Percentiles rank a stretch among this genome's conserved stretches.
phyloP scores from a whole-genome alignment of 2,888 invertebrate species.

The Papilio demoleus region DNA sequence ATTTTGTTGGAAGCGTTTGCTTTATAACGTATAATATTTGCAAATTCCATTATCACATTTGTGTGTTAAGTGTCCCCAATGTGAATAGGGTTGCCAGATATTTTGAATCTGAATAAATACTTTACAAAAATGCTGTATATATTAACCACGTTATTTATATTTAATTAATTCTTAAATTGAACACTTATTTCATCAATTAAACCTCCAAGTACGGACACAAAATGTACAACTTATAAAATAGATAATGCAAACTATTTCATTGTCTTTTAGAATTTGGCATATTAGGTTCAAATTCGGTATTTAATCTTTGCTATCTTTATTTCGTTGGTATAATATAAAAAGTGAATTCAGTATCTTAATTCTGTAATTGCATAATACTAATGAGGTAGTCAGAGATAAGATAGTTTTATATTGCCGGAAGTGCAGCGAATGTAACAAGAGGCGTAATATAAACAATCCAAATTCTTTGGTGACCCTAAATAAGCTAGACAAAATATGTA shows the following conservation, averaged over 20 bases:
- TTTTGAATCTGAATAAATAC: background rate
- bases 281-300: too few species aligned
- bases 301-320: too few species aligned
- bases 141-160: too few species aligned
- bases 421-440: background rate
- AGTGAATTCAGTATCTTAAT: background rate
- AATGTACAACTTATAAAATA: too few species aligned
- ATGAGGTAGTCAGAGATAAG: background rate
- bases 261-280: too few species aligned
- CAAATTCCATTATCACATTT: constrained; percentile 17
- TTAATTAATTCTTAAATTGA: too few species aligned
- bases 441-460: background rate
- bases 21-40: constrained; percentile 18
- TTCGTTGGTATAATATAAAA: too few species aligned
- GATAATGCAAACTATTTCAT: too few species aligned
- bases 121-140: background rate
- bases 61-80: constrained; percentile 13
- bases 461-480: background rate
- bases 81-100: background rate
- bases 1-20: constrained; percentile 9
- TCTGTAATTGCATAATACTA: background rate
- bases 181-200: too few species aligned
- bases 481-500: background rate
- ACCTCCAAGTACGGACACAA: too few species aligned
- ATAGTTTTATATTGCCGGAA: background rate